Evolutionary conservation across 2,797 vertebrate species (phyloP), one percentile per base, ranked within the genome.

Genomic region (Gallirallus australis): DNA sequence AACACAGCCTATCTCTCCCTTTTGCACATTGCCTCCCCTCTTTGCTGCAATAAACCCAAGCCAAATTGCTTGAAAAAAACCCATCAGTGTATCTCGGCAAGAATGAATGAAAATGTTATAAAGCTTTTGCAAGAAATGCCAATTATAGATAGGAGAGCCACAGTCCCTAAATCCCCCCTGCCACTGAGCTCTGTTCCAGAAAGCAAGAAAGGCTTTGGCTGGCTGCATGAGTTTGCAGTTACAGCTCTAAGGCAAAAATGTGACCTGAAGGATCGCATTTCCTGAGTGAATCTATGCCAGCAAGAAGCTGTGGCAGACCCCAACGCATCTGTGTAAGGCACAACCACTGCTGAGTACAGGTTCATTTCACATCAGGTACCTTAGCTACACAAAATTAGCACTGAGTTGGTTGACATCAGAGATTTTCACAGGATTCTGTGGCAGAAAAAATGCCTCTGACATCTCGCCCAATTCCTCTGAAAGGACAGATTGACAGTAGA

Each of bases 11-110:
- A 12, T 77, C 45, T 75, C 50, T 80, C 57, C 45, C 17, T 92
- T 84, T 73, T 39, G 33, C 18, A 14, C 15, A 5, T 11, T 0
- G 0, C 31, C 48, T 79, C 45, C 52, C 27, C 50, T 59, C 35
- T 92, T 70, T 66, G 24, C 33, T 40, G 53, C 1, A 54, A 23
- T 83, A 93, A 92, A 80, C 24, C 68, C 80, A 85, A 87, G 35
- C 7, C 37, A 63, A 89, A 78, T 27, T 20, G 11, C 47, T 45
- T 35, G 21, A 64, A 64, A 84, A 73, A n/a, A 47, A 48, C 42
- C 42, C 7, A 52, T 5, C n/a, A 33, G 9, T 35, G 12, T 15
- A 28, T 63, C 18, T 18, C 12, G 23, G 50, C 5, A 77, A 70
- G 33, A 77, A 56, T 12, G 11, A 95, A 93, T 77, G 77, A 82